Conservation (phyloP, 2,888 invertebrate species). For the Trisateles emortualis region DNA sequence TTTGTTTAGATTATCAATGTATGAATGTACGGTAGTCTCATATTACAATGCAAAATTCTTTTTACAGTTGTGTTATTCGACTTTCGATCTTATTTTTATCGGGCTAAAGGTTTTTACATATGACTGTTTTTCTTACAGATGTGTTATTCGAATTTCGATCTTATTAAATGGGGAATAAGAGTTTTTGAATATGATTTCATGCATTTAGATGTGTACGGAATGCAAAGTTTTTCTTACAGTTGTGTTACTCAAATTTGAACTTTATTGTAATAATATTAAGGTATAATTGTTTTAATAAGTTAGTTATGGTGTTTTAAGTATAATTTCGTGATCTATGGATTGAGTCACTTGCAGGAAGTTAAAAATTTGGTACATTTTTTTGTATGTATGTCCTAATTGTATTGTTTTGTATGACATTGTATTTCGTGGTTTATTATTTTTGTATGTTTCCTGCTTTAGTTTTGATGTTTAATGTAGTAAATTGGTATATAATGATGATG, state of each 20-base stretch:
- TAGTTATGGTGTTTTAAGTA: constrained; percentile 59
- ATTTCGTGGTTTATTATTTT: constrained; percentile 49
- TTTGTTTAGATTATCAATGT: no score
- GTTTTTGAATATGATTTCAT: background rate
- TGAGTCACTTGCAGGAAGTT: constrained; percentile 66
- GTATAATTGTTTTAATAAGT: constrained; percentile 18
- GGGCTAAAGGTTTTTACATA: background rate
- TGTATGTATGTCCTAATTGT: constrained; percentile 54
- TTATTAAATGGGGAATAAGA: background rate
- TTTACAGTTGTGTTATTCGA: background rate
- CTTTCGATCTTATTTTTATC: background rate
- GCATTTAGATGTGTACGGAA: background rate
- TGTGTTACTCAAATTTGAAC: constrained; percentile 40
- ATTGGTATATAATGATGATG: constrained; percentile 36
- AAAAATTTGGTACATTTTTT: constrained; percentile 56
- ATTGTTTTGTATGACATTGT: constrained; percentile 58
- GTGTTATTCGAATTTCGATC: background rate
- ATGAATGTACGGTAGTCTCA: no score
- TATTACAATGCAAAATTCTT: no score
- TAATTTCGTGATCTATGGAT: constrained; percentile 73
- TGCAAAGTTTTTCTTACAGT: constrained; percentile 13
- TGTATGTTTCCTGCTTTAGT: constrained; percentile 46
- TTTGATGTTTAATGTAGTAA: constrained; percentile 21
- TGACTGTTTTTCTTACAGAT: background rate
- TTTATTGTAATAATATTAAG: constrained; percentile 37